Evolutionary conservation across 2,888 invertebrate genomes (phyloP).

Genomic region (Rhingia campestris): DNA sequence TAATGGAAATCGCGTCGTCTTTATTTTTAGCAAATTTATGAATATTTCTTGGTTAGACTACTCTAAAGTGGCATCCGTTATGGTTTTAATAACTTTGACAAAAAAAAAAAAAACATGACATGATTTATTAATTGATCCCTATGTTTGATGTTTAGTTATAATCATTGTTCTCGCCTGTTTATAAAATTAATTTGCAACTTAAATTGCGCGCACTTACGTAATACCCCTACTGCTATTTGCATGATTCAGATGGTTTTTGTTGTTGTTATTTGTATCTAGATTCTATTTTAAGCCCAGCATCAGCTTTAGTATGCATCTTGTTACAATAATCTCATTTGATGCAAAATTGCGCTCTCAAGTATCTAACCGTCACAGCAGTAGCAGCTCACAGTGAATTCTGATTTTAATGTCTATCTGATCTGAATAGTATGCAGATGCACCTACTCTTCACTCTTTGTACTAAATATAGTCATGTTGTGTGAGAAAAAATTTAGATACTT

Average conservation of each 20-base stretch:
- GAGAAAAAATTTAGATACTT: constrained; percentile 23
- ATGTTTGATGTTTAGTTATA: constrained; percentile 7
- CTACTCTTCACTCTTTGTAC: no score
- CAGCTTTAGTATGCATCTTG: constrained; percentile 22
- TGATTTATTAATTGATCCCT: no score
- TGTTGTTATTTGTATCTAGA: not conserved
- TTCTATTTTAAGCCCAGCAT: constrained; percentile 29
- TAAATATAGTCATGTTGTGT: not conserved
- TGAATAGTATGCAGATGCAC: not conserved
- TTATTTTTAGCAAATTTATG: constrained; percentile 32
- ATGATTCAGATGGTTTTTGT: constrained; percentile 25
- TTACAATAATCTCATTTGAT: constrained; percentile 23
- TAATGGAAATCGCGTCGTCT: not conserved
- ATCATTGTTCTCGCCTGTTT: constrained; percentile 2
- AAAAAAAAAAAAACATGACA: no score
- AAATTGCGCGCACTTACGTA: constrained; percentile 28
- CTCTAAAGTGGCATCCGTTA: no score
- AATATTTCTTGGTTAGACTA: no score
- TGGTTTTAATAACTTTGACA: no score
- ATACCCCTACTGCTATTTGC: not conserved
- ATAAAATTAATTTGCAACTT: constrained; percentile 8
- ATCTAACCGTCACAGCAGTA: constrained; percentile 22
- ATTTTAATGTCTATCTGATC: no score
- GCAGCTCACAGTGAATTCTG: no score
- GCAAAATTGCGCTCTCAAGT: constrained; percentile 34